These are phyloP conservation scores for Rotaria sp. DNA, from an alignment of 2,888 invertebrate species.

Conservation along the genomic window DNA sequence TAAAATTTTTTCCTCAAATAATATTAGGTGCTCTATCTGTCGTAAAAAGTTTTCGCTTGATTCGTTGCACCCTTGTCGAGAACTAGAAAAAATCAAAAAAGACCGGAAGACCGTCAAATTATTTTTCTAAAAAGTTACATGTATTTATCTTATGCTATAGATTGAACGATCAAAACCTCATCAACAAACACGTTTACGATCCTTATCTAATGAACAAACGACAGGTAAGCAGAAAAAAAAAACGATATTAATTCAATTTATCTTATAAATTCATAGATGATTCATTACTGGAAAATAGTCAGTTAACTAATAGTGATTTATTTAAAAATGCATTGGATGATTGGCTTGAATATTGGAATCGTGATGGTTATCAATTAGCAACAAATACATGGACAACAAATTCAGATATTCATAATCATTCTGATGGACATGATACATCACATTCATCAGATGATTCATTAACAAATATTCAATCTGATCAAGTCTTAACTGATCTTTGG, in stretches of 20 bases:
- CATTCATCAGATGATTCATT: neutral
- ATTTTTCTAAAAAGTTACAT: neutral
- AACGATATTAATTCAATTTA: neutral
- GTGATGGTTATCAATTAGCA: constrained; percentile 17
- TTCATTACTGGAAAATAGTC: neutral
- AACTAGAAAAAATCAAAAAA: too few relatives aligned
- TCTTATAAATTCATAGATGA: neutral
- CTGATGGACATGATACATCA: constrained; percentile 14
- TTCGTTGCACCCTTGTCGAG: too few relatives aligned
- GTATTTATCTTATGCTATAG: neutral
- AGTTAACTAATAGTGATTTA: neutral
- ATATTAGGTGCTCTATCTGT: too few relatives aligned
- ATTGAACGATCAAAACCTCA: neutral
- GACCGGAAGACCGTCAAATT: too few relatives aligned
- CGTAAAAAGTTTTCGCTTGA: too few relatives aligned
- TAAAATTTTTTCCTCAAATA: too few relatives aligned
- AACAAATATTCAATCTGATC: neutral
- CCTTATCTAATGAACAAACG: neutral
- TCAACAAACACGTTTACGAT: neutral
- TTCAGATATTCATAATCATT: neutral
- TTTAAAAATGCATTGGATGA: neutral
- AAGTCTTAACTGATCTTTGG: neutral
- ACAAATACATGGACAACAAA: constrained; percentile 5
- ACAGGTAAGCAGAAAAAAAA: neutral
- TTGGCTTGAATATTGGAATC: constrained; percentile 22